These are phyloP conservation scores for Trichosurus vulpecula DNA, from an alignment of 2,797 vertebrate genomes.

Conservation along the genomic window DNA sequence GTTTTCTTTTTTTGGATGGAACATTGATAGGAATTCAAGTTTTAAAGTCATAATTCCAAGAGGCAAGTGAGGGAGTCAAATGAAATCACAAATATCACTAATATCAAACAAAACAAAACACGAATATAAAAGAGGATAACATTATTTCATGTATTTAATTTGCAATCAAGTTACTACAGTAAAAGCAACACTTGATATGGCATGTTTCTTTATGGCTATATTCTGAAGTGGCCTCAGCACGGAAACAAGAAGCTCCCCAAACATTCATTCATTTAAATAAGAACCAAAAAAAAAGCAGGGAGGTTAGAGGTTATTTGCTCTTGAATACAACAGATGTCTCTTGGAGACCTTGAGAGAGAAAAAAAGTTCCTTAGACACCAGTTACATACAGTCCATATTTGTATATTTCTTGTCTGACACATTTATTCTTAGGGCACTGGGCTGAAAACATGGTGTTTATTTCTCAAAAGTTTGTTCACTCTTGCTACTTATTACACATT, in stretches of 20 bases:
- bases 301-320: constrained; percentile 50
- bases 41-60: constrained; percentile 39
- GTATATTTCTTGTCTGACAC: constrained; percentile 21
- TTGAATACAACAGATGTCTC: constrained; percentile 43
- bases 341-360: neutral
- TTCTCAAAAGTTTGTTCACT: constrained; percentile 48
- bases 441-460: constrained; percentile 24
- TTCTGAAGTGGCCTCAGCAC: neutral
- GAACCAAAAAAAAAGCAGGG: neutral
- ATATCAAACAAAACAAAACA: neutral
- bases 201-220: constrained; percentile 30
- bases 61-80: constrained; percentile 36
- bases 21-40: constrained; percentile 37
- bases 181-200: constrained; percentile 32
- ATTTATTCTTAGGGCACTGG: constrained; percentile 3
- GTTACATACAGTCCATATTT: constrained; percentile 17
- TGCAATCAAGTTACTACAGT: constrained; percentile 53
- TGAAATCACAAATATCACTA: constrained; percentile 38
- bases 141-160: constrained; percentile 10
- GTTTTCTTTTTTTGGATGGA: constrained; percentile 18
- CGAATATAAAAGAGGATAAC: constrained; percentile 23
- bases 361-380: constrained; percentile 29
- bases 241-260: constrained; percentile 36
- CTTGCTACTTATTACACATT: neutral
- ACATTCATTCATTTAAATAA: constrained; percentile 51